Base-by-base conservation (phyloP, 2,888 invertebrate species). In the Drosophila pseudotakahashii region DNA sequence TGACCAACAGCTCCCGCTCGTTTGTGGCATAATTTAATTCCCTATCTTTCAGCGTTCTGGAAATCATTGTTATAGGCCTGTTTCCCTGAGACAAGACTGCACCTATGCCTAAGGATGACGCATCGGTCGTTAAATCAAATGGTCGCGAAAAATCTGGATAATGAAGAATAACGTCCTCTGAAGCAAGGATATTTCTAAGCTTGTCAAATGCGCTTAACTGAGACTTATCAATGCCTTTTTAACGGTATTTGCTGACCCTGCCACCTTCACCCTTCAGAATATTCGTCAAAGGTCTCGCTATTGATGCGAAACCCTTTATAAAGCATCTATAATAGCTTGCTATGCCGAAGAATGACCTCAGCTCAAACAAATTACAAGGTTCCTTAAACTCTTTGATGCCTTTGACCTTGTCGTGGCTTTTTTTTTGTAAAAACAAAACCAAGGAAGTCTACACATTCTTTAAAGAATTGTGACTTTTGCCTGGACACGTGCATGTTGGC, bases 191-290 rank as follows among this genome's bases (percentile, higher is more conserved):
- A 19, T 19, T 19, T 19, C 19, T 19, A 19, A 19, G 19, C 19
- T 19, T 19, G 19, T 19, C 19, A 19, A 19, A 19, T 19, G 19
- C 19, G 19, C 19, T 19, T 19, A 19, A 19, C 19, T 19, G 2
- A 19, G 19, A 19, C 19, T 19, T 19, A 19, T 19, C 19, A 19
- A 19, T 19, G 19, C 19, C 19, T 19, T 52, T 52, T 39, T 39
- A 39, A 37, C 37, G 37, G 23, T 36, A 37, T 37, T 52, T 14
- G 26, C 52, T 52, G 36, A 52, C 39, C 23, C 23, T 19, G 13
- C 60, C 42, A 44, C 34, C 16, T 30, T 60, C 60, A 13, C 52
- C 44, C 26, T 45, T 47, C 39, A 34, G 51, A 13, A 52, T 36
- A 10, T 60, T 16, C 3, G 30, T 44, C 14, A 59, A 34, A 14